Evolutionary conservation across 2,797 vertebrate genomes (phyloP).

Genomic region (Hylomyscus alleni): DNA sequence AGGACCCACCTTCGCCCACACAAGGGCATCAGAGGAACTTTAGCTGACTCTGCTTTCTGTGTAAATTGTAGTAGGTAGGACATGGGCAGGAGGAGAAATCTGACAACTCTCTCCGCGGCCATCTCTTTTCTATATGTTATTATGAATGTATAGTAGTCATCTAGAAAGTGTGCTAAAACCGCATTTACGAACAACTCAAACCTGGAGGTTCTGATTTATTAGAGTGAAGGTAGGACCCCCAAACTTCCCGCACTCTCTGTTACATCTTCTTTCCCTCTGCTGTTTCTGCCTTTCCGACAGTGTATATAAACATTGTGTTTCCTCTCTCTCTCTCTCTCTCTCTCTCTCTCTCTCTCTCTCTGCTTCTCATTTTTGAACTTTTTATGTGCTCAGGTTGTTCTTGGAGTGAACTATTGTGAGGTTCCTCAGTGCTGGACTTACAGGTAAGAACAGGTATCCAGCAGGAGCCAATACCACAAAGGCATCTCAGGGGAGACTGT

Average conservation of each 20-base stretch:
- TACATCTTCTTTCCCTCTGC: too few relatives aligned
- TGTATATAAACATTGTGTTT: not conserved
- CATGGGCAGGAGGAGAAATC: not conserved
- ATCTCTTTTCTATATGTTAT: not conserved
- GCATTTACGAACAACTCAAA: not conserved
- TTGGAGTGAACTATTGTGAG: not conserved
- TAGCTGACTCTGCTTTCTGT: not conserved
- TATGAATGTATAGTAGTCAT: not conserved
- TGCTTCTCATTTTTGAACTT: not conserved
- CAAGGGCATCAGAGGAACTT: too few relatives aligned
- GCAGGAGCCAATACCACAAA: conserved; percentile 47
- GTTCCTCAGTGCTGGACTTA: not conserved
- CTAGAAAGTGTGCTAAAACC: not conserved
- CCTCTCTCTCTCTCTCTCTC: not conserved
- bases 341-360: too few relatives aligned
- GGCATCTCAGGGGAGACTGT: not conserved
- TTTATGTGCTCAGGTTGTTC: not conserved
- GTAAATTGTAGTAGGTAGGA: not conserved
- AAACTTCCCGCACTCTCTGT: not conserved
- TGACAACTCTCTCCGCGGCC: not conserved
- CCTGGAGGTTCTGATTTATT: not conserved
- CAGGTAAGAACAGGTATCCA: not conserved
- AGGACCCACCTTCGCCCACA: not conserved
- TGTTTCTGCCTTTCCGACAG: not conserved
- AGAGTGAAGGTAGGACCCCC: not conserved